Conservation (phyloP, 2,888 invertebrate species). For the Eupithecia centaureata region DNA sequence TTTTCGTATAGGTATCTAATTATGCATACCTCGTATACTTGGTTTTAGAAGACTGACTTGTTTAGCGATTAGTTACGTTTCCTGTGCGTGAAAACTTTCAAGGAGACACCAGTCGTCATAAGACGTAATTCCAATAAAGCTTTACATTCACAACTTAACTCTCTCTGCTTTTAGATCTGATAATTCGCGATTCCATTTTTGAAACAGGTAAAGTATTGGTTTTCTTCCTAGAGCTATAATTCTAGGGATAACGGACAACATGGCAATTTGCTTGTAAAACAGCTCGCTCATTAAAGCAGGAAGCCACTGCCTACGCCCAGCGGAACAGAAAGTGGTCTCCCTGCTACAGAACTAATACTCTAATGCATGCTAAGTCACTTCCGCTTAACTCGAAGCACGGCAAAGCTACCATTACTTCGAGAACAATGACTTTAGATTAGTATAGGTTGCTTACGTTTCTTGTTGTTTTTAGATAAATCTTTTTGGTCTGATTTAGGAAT, state of each 20-base stretch:
- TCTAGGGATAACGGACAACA: not conserved
- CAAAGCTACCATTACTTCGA: slow-evolving; percentile 22
- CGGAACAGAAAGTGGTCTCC: slow-evolving; percentile 37
- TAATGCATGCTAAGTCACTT: slow-evolving; percentile 37
- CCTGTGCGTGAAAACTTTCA: too few species aligned
- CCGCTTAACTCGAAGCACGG: slow-evolving; percentile 22
- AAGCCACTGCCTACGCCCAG: slow-evolving; percentile 30
- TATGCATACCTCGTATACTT: too few species aligned
- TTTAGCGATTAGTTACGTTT: too few species aligned
- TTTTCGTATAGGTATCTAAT: too few species aligned
- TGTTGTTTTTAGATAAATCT: not conserved
- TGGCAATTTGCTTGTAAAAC: slow-evolving; percentile 23
- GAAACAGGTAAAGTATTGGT: not conserved
- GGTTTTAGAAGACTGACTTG: too few species aligned
- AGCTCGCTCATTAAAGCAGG: slow-evolving; percentile 28
- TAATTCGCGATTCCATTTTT: not conserved
- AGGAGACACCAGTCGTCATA: not conserved
- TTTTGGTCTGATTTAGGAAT: not conserved
- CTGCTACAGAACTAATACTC: slow-evolving; percentile 26
- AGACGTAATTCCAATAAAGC: not conserved
- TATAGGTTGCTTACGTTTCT: not conserved
- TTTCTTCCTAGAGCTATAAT: not conserved
- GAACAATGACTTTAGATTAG: slow-evolving; percentile 15
- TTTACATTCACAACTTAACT: not conserved
- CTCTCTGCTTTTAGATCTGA: not conserved